These are phyloP conservation scores for Syngnathus scovelli DNA, from an alignment of 2,113 vertebrate species.

Conservation along the genomic window DNA sequence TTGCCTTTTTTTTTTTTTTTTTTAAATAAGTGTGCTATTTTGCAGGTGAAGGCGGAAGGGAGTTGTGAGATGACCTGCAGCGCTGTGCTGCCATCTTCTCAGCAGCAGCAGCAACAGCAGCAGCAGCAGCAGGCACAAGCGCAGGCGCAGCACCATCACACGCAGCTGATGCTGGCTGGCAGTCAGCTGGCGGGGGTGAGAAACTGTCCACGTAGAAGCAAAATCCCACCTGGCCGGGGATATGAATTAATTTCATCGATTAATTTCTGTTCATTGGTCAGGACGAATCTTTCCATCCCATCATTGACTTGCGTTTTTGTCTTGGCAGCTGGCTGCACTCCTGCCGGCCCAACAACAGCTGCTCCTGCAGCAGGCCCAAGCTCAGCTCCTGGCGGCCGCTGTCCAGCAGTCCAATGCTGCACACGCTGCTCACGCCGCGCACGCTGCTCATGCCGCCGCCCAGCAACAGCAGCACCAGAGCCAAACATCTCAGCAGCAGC, in stretches of 20 bases:
- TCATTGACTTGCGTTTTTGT: neutral
- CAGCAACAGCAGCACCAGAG: conserved; percentile 42
- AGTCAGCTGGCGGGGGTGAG: conserved; percentile 88
- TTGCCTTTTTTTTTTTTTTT: neutral
- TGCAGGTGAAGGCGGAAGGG: conserved; percentile 75
- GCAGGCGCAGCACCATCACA: conserved; percentile 78
- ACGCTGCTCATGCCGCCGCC: conserved; percentile 43
- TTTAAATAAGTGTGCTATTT: neutral
- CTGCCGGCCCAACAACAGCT: conserved; percentile 87
- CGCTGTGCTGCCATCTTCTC: conserved; percentile 41
- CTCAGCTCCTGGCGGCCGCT: conserved; percentile 84
- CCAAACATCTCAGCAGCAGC: conserved; percentile 38
- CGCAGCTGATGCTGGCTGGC: conserved; percentile 86
- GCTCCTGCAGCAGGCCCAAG: conserved; percentile 85
- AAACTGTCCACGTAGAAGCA: neutral
- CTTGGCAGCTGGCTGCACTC: conserved; percentile 78
- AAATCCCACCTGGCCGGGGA: too few relatives aligned
- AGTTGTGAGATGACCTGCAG: conserved; percentile 60
- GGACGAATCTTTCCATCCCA: neutral
- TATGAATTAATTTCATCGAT: neutral
- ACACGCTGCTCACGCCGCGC: conserved; percentile 56
- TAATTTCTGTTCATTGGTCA: neutral
- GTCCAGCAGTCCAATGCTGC: conserved; percentile 81
- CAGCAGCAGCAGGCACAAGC: conserved; percentile 61
- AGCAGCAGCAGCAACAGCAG: conserved; percentile 60